Conservation (phyloP, 2,888 invertebrate species). For the Pyrrhia umbra region DNA sequence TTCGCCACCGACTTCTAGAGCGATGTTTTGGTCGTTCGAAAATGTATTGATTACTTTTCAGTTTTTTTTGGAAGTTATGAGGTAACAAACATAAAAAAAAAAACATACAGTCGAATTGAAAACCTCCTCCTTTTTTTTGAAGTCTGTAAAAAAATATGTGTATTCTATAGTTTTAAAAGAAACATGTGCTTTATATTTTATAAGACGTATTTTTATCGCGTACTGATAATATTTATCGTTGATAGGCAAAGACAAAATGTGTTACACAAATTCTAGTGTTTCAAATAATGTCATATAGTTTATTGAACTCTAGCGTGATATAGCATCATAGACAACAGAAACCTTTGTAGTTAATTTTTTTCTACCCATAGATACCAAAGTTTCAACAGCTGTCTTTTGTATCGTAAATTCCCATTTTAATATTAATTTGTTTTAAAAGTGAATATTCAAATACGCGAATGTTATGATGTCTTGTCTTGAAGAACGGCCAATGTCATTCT, state of each 20-base stretch:
- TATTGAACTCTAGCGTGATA: conserved; percentile 45
- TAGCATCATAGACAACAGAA: conserved; percentile 23
- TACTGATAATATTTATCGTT: conserved; percentile 11
- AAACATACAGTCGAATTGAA: too few relatives aligned
- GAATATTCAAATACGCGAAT: conserved; percentile 6
- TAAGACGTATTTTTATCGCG: neutral
- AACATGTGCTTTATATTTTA: conserved; percentile 6
- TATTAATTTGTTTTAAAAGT: conserved; percentile 31
- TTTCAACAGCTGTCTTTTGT: conserved; percentile 39
- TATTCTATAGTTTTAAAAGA: neutral
- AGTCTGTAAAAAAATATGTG: too few relatives aligned
- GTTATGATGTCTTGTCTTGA: conserved; percentile 1
- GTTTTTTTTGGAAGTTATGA: too few relatives aligned
- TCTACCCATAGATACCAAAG: conserved; percentile 19
- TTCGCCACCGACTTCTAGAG: too few relatives aligned
- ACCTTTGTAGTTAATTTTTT: conserved; percentile 9
- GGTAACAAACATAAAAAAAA: neutral
- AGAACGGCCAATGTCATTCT: conserved; percentile 8
- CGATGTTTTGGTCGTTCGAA: too few relatives aligned
- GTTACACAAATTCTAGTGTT: neutral
- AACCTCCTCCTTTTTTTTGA: too few relatives aligned
- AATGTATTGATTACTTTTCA: too few relatives aligned
- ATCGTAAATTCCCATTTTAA: conserved; percentile 41
- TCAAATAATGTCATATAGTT: conserved; percentile 23
- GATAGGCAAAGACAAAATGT: neutral